Evolutionary conservation across 1,140 invertebrate genomes (phyloP).

Genomic region (Babylonia areolata): DNA sequence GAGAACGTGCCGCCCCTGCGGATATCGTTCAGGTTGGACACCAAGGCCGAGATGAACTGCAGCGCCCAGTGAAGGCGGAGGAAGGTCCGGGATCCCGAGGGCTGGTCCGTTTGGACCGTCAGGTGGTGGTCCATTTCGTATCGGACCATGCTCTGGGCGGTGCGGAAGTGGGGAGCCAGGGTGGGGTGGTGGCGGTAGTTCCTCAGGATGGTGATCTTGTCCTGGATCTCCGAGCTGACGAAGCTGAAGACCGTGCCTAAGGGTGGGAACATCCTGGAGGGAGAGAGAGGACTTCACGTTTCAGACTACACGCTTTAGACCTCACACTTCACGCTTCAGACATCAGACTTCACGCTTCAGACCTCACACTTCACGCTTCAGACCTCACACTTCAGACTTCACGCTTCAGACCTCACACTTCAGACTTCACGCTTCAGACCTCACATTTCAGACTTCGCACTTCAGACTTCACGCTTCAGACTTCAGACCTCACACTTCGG

Average conservation of each 20-base stretch:
- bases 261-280: constrained; percentile 88
- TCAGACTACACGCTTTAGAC: too few relatives aligned
- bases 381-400: too few relatives aligned
- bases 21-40: constrained; percentile 83
- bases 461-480: too few relatives aligned
- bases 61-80: constrained; percentile 92
- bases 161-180: constrained; percentile 81
- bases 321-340: too few relatives aligned
- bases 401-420: too few relatives aligned
- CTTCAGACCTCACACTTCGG: too few relatives aligned
- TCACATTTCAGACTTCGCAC: too few relatives aligned
- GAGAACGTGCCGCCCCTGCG: constrained; percentile 84
- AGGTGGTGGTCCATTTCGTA: constrained; percentile 87
- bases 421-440: too few relatives aligned
- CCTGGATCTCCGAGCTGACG: constrained; percentile 90
- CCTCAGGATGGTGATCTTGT: constrained; percentile 89
- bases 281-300: too few relatives aligned
- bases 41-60: constrained; percentile 92
- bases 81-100: constrained; percentile 83
- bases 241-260: constrained; percentile 94
- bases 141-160: constrained; percentile 90
- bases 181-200: constrained; percentile 80
- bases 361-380: too few relatives aligned
- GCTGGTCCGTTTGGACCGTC: constrained; percentile 74
- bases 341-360: neutral